Evolutionary conservation across 2,888 invertebrate species (phyloP), one percentile per base, ranked within the genome.

Genomic region (Carterocephalus palaemon): DNA sequence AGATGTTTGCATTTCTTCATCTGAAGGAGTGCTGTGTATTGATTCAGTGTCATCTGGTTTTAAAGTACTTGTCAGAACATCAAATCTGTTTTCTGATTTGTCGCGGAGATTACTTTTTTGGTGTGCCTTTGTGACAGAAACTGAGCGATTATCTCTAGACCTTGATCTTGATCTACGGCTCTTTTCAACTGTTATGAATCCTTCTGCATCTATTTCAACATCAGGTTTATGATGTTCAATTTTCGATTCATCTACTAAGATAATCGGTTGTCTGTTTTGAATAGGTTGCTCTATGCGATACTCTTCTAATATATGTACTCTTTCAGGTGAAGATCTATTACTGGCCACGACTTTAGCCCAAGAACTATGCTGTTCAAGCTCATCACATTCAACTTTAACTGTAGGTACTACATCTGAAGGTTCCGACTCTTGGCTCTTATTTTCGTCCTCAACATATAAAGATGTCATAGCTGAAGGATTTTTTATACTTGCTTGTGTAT

Each of bases 161-260:
- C 89, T 81, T 1, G 91, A 90, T 39, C 90, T 79, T 29, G 88
- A 81, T 51, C 86, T 72, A 61, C 84, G 74, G 53, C 70, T 77
- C 64, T 84, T 78, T 29, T 86, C 85, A 29, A 88, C 82, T 23
- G 70, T 76, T 42, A 88, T 83, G 55, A 88, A 88, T 4, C 88
- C 88, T 61, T 88, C 88, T 16, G 73, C 63, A 56, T 84, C 81
- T 2, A 75, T 52, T 53, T 69, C 64, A 7, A 67, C 20, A 32
- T 75, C 75, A 41, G 66, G 48, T 59, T 70, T 74, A 48, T 59
- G 59, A 41, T 55, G 42, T 12, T 71, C 72, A 16, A 50, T 46
- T 41, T 71, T 67, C n/a, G 72, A 63, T 54, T 79, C 69, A 37
- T 83, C 82, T 4, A 87, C 74, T 45, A 79, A 60, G 45, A 87